A percentile compares a stretch with the other conserved stretches of the same genome.
phyloP scores from a whole-genome alignment of 2,797 vertebrate genomes.

The Columba guinea region DNA sequence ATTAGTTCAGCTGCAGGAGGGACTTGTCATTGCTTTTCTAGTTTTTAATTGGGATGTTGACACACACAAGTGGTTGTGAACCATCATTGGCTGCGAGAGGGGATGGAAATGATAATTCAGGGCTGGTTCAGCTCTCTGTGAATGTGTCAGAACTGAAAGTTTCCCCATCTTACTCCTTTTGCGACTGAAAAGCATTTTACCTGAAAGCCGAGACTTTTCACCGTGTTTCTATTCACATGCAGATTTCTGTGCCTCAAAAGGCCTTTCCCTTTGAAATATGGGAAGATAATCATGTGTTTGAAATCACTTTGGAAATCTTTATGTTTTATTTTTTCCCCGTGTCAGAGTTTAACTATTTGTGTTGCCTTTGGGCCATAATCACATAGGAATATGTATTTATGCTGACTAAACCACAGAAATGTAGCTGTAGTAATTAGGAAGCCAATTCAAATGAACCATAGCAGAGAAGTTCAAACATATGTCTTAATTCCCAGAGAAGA shows the following conservation, averaged over 20 bases:
- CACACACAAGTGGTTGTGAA: not conserved
- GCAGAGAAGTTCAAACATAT: slow-evolving; percentile 33
- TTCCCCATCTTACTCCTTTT: not conserved
- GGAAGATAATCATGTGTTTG: slow-evolving; percentile 72
- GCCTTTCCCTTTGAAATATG: slow-evolving; percentile 66
- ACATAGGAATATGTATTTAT: not conserved
- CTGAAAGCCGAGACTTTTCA: slow-evolving; percentile 67
- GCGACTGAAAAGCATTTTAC: slow-evolving; percentile 52
- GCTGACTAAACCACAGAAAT: not conserved
- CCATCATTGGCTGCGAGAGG: not conserved
- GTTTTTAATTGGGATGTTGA: not conserved
- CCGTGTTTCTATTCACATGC: slow-evolving; percentile 63
- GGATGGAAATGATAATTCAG: not conserved
- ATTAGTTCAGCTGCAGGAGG: not conserved
- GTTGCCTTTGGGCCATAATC: not conserved
- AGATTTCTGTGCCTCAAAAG: slow-evolving; percentile 67
- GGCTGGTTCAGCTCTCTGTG: not conserved
- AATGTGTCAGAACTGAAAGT: not conserved
- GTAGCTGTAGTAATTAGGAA: slow-evolving; percentile 3
- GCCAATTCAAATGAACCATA: not conserved
- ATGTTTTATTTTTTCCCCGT: not conserved
- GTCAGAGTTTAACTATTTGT: slow-evolving; percentile 67
- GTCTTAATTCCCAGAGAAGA: not conserved
- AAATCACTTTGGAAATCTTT: slow-evolving; percentile 69
- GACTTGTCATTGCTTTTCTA: not conserved